Evolutionary conservation across 2,888 invertebrate genomes (phyloP).

Genomic region (Noctuana brunneofusca): DNA sequence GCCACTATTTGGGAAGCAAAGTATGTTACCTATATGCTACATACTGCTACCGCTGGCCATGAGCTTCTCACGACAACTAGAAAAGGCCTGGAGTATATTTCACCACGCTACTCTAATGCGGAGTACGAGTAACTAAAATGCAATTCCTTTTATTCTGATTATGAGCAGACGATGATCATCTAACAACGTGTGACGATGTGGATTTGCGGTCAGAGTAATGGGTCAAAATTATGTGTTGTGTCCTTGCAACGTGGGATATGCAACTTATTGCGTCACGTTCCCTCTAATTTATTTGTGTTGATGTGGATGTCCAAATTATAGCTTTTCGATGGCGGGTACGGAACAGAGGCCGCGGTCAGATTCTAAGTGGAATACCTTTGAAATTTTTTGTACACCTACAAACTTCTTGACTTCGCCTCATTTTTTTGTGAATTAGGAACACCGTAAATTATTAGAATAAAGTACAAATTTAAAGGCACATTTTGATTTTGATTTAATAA

Average conservation of each 20-base stretch:
- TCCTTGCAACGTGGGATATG: constrained; percentile 74
- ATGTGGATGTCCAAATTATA: constrained; percentile 78
- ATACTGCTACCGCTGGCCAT: no score
- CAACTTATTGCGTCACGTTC: constrained; percentile 72
- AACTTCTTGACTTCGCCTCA: constrained; percentile 18
- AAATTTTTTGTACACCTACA: constrained; percentile 38
- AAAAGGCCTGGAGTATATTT: no score
- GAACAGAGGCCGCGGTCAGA: constrained; percentile 55
- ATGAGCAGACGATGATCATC: neutral
- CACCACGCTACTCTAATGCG: no score
- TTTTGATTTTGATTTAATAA: neutral
- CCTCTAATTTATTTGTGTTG: constrained; percentile 70
- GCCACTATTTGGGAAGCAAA: no score
- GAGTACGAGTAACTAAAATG: neutral
- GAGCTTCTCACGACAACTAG: no score
- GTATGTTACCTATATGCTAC: no score
- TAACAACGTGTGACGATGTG: constrained; percentile 56
- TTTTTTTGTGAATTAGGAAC: constrained; percentile 24
- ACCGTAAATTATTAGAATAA: constrained; percentile 22
- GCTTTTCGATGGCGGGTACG: constrained; percentile 54
- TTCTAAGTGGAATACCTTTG: constrained; percentile 41
- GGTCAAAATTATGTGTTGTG: constrained; percentile 74
- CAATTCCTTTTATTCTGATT: neutral
- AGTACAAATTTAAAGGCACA: constrained; percentile 5
- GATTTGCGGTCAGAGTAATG: constrained; percentile 77